Evolutionary conservation across 2,888 invertebrate genomes (phyloP).

Genomic region (Gandaritis pyraliata): DNA sequence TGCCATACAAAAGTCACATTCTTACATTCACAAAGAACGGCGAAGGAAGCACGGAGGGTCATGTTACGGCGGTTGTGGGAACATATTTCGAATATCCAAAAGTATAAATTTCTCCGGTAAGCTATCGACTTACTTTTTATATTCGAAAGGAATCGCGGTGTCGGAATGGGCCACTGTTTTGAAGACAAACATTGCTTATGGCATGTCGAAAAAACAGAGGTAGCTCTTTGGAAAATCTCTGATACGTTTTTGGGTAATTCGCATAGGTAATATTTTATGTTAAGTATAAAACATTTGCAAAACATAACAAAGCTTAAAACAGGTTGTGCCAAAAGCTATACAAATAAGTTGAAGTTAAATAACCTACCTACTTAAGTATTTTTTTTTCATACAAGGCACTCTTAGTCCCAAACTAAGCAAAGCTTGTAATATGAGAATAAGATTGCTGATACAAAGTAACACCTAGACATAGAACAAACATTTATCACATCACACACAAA

Average conservation of each 20-base stretch:
- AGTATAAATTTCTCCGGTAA: conserved; percentile 82
- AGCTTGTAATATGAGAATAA: too few relatives aligned
- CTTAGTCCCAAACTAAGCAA: too few relatives aligned
- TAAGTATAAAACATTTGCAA: background rate
- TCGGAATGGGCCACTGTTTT: conserved; percentile 78
- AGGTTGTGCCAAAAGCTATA: too few relatives aligned
- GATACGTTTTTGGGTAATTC: conserved; percentile 17
- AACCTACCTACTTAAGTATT: too few relatives aligned
- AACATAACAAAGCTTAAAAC: too few relatives aligned
- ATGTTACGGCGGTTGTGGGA: conserved; percentile 54
- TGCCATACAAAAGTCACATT: conserved; percentile 36
- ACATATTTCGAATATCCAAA: conserved; percentile 83
- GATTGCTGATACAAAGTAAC: too few relatives aligned
- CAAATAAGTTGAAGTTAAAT: too few relatives aligned
- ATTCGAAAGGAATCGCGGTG: conserved; percentile 75
- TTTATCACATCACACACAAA: too few relatives aligned
- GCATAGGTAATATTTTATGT: conserved; percentile 11
- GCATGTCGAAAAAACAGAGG: conserved; percentile 39
- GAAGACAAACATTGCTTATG: conserved; percentile 74
- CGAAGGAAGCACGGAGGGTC: conserved; percentile 44
- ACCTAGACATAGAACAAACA: too few relatives aligned
- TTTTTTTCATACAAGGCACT: too few relatives aligned
- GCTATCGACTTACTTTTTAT: conserved; percentile 85
- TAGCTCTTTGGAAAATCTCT: conserved; percentile 30
- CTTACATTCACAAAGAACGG: conserved; percentile 3